A percentile compares a stretch with the other conserved stretches of the same genome.
Evolutionary conservation across 92 coral and sea anemone genomes (phyloP).

Genomic region (Zoanthus solanderi): DNA sequence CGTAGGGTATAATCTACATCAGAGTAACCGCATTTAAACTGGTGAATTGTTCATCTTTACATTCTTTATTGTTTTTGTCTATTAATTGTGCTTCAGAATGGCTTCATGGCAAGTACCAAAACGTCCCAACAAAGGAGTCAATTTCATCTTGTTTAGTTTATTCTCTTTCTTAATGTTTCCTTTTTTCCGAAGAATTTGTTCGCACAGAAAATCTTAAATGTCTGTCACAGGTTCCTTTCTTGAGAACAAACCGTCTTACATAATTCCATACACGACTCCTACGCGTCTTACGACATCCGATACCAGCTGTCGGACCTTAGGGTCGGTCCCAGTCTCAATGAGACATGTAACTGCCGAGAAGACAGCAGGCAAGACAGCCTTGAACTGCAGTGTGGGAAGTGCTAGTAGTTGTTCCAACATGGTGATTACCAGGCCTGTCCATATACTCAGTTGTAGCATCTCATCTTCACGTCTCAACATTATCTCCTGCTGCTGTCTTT

Average conservation of each 20-base stretch:
- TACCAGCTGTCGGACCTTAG: conserved; percentile 94
- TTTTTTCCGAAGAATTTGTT: no score
- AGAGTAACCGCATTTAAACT: no score
- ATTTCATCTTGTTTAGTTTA: no score
- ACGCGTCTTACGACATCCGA: conserved; percentile 93
- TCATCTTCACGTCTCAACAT: conserved; percentile 89
- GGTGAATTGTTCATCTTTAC: no score
- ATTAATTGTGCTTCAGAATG: no score
- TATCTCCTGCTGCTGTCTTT: conserved; percentile 76
- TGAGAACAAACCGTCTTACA: conserved; percentile 49
- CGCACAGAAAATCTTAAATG: neutral
- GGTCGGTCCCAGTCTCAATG: conserved; percentile 89
- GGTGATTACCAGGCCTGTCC: conserved; percentile 92
- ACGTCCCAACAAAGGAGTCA: no score
- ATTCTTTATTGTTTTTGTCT: no score
- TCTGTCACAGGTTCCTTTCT: neutral
- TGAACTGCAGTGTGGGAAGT: conserved; percentile 99
- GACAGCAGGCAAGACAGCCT: conserved; percentile 98
- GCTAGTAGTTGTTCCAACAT: conserved; percentile 91
- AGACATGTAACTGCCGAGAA: conserved; percentile 97
- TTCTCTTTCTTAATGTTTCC: no score
- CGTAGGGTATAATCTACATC: no score
- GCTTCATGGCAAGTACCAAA: no score
- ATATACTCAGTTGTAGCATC: conserved; percentile 86
- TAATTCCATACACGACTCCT: conserved; percentile 95